Conservation (phyloP, 2,888 invertebrate species). For the Pseudococcus longispinus region DNA sequence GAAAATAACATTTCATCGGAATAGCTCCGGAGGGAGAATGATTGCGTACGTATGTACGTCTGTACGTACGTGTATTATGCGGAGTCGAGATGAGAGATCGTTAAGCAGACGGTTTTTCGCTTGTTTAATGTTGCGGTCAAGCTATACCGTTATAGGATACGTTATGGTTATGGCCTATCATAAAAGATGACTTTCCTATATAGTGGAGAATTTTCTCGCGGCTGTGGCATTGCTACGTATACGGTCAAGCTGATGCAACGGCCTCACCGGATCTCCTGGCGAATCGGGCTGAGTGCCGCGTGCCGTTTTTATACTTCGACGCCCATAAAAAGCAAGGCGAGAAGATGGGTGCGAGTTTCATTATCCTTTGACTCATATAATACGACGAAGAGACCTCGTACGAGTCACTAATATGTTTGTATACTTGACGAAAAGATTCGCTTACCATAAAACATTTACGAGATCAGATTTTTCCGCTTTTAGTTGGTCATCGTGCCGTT, state of each 20-base stretch:
- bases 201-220: slow-evolving; percentile 1
- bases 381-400: not conserved
- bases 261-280: not conserved
- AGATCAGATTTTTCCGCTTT: not conserved
- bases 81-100: not conserved
- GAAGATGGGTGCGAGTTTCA: slow-evolving; percentile 7
- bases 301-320: not conserved
- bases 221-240: not conserved
- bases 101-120: slow-evolving; percentile 48
- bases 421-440: not conserved
- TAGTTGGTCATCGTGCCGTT: not conserved
- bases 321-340: not conserved
- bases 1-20: slow-evolving; percentile 30
- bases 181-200: slow-evolving; percentile 42
- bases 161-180: slow-evolving; percentile 52
- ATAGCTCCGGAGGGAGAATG: slow-evolving; percentile 26
- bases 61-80: no score
- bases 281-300: not conserved
- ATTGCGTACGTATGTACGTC: not conserved
- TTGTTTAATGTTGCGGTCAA: slow-evolving; percentile 52
- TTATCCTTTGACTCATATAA: not conserved
- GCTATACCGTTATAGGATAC: slow-evolving; percentile 32
- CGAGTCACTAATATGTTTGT: not conserved
- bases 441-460: not conserved
- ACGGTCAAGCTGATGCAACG: not conserved